Conservation (phyloP, 2,797 vertebrate genomes). For the Sternotherus odoratus region DNA sequence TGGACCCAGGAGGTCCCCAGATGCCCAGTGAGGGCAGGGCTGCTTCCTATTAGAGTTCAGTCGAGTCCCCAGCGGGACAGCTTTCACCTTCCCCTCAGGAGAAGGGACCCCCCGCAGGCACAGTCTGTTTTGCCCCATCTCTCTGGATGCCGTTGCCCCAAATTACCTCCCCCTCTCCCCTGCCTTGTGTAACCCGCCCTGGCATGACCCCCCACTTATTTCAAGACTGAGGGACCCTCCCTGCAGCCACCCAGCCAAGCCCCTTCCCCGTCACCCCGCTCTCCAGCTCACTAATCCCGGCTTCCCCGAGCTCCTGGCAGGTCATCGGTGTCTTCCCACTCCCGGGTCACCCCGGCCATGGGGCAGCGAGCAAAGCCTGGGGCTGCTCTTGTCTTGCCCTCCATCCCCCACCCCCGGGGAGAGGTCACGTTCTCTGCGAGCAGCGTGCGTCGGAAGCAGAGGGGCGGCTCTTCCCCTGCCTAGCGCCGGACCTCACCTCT, state of each 20-base stretch:
- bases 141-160: background rate
- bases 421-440: background rate
- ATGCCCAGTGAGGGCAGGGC: background rate
- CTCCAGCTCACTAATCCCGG: background rate
- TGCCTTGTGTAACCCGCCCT: background rate
- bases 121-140: background rate
- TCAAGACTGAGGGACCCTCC: too few species aligned
- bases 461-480: too few species aligned
- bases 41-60: background rate
- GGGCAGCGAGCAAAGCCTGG: background rate
- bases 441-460: rapidly evolving
- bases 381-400: background rate
- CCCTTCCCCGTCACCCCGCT: background rate
- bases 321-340: background rate
- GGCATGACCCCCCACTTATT: too few species aligned
- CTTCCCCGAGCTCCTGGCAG: background rate
- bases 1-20: background rate
- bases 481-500: slow-evolving; percentile 75
- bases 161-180: background rate
- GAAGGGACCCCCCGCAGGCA: background rate
- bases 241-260: background rate
- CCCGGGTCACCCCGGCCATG: background rate
- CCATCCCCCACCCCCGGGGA: background rate
- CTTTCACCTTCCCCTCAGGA: background rate
- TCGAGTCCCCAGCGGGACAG: background rate